Evolutionary conservation across 2,113 vertebrate species (phyloP), one percentile per base, ranked within the genome.

Genomic region (Microtus oregoni): DNA sequence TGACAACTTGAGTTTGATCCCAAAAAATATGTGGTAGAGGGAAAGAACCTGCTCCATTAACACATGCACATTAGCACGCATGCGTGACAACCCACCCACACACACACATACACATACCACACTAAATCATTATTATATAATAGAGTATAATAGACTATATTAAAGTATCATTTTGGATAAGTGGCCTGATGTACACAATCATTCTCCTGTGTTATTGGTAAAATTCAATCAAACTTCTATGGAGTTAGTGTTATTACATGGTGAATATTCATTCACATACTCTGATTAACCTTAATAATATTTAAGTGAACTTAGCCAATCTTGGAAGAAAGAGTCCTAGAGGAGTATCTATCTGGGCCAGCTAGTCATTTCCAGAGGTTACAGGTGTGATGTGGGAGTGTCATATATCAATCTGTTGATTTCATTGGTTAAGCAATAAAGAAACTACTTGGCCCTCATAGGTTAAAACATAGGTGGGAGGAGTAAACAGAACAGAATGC

Each of bases 221-320:
- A 63, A 93, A 86, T 77, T 90, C 38, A 94, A 35, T 73, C 82
- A 87, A 61, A 77, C 7, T 82, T 85, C 67, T 77, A 30, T 89
- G 65, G 78, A 3, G 3, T 13, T 90, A 24, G 5, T 79, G 11
- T 68, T 89, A 92, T 94, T 10, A 20, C 1, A 58, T 78, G 63
- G 2, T 89, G 26, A 86, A 38, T 81, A 26, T 81, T 94, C n/a
- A 85, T 83, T 78, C 63, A 44, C 30, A 68, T 44, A 38, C 24
- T 94, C 20, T 58, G 81, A 92, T 38, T 75, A 6, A 91, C 73
- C 41, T 70, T 97, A 83, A 75, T n/a, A 65, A 67, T 20, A 90
- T 63, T 81, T 44, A 75, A 20, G 35, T 90, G 13, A 90, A 91
- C n/a, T 86, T 52, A 89, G n/a, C 58, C 26, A 92, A 4, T 24